Conservation (phyloP, 2,888 invertebrate genomes). For the Euphydryas editha region DNA sequence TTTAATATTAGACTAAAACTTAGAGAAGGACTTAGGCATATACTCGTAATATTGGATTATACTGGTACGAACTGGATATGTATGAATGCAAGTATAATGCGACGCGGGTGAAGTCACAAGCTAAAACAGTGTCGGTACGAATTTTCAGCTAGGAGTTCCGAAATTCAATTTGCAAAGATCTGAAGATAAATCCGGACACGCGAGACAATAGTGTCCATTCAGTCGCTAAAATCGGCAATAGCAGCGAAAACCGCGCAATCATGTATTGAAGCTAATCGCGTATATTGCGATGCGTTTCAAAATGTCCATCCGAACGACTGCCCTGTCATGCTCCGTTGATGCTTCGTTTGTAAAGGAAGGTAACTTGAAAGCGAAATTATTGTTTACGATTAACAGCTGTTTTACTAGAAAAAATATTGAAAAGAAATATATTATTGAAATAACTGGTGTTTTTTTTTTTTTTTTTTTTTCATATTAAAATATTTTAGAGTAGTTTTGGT, state of each 20-base stretch:
- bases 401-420: too few species aligned
- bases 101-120: not conserved
- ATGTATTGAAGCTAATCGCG: slow-evolving; percentile 33
- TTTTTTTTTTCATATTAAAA: too few species aligned
- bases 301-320: slow-evolving; percentile 13
- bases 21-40: too few species aligned
- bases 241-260: slow-evolving; percentile 34
- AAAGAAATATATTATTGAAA: too few species aligned
- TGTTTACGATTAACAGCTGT: too few species aligned
- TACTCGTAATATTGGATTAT: too few species aligned
- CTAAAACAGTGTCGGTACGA: not conserved
- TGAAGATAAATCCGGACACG: slow-evolving; percentile 2
- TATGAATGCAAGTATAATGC: not conserved
- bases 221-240: not conserved
- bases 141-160: not conserved
- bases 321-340: slow-evolving; percentile 4
- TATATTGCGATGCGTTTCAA: slow-evolving; percentile 30
- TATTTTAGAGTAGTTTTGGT: too few species aligned
- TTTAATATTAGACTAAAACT: too few species aligned
- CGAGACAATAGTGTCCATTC: slow-evolving; percentile 3
- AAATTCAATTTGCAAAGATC: slow-evolving; percentile 8
- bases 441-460: too few species aligned
- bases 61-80: too few species aligned
- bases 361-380: not conserved
- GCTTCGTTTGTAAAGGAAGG: not conserved